Evolutionary conservation across 2,888 invertebrate species (phyloP), one percentile per base, ranked within the genome.

Genomic region (Rutpela maculata): DNA sequence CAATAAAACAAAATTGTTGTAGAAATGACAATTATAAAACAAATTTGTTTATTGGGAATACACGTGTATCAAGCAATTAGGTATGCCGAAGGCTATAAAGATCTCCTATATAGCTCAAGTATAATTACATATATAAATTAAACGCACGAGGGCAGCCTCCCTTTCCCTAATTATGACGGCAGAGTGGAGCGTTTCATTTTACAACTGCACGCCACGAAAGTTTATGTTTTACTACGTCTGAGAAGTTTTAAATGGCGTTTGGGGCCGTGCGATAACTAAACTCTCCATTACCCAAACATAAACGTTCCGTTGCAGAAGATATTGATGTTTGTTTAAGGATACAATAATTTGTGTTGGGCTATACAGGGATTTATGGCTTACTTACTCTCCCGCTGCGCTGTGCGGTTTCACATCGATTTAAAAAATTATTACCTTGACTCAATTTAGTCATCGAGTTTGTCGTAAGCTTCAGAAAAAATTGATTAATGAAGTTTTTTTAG

Each of bases 151-250:
- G 35, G 75, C 63, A 63, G 65, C n/a, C 38, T 59, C 22, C 70
- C 43, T 38, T 50, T 70, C 43, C 59, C 60, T 74, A 77, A 77
- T 77, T 67, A 74, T 56, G 74, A 43, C 55, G 60, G 60, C 67
- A 66, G 62, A 60, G 63, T 66, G 73, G n/a, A 38, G 55, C 63
- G 69, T 70, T 70, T 57, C 66, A 50, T 43, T 70, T 66, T 50
- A 60, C 50, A 38, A 59, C 56, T 59, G 70, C 70, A 43, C 65
- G 60, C 77, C 66, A 66, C 55, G 57, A 31, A 70, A 74, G 65
- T 69, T 77, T 74, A 77, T 71, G 77, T 77, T 77, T 77, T 74
- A 77, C 74, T 50, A 70, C 67, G 77, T 77, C 77, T 77, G 74
- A 60, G 62, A 77, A 77, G 70, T 77, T 77, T 70, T 57, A 62